Base-by-base conservation (phyloP, 2,113 vertebrate species). In the Dissostichus mawsoni region DNA sequence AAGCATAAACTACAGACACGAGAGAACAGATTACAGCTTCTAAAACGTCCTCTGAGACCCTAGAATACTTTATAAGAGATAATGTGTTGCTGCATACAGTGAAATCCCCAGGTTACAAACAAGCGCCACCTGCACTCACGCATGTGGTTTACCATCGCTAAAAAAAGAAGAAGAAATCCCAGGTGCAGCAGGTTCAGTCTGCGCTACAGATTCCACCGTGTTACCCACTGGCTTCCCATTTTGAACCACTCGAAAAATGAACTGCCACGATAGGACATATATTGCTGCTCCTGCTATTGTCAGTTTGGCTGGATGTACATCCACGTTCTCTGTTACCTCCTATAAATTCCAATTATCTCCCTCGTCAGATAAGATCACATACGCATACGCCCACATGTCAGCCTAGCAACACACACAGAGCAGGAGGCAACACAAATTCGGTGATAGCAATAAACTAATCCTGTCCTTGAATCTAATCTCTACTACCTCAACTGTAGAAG, bases 291-390 rank as follows among this genome's bases (percentile, higher is more conserved):
- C 53, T 11, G 10, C 82, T 62, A 80, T 77, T 81, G 84, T 84
- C 84, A 74, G 68, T 55, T 45, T 25, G 45, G 44, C 76, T 70
- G 47, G 29, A 81, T 64, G 79, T 82, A 79, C 79, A 36, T 64
- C 67, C 77, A 50, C 79, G 82, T 90, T 87, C 85, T 92, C 88
- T 84, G 77, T 87, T 88, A 85, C 84, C 76, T 73, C 76, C 90
- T 78, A 91, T 90, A 91, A 92, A 93, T 89, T 90, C 87, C 83
- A 92, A 92, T 92, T 85, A 91, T 90, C 78, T 74, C 67, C 63
- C 52, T 89, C 17, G 17, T 85, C 86, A 82, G 90, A 92, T 91
- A 89, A 80, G 69, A 86, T 85, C 87, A 75, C 85, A 89, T 57
- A 69, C 45, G 8, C 73, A 59, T 17, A 80, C 18, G 61, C 72